These are phyloP conservation scores for Platycheirus albimanus DNA, from an alignment of 2,888 invertebrate genomes.

Conservation along the genomic window DNA sequence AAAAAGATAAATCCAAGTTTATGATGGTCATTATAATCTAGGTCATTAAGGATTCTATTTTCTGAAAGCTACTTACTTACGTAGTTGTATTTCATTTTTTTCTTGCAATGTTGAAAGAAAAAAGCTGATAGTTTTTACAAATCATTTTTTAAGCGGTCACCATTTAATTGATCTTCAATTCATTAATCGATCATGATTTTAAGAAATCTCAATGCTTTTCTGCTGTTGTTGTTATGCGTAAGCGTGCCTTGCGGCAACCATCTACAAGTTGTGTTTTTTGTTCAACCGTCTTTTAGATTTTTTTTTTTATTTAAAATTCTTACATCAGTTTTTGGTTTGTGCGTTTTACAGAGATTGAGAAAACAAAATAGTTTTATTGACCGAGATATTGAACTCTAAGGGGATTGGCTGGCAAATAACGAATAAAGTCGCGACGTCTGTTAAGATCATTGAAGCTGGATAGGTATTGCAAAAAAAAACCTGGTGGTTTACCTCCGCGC, in stretches of 20 bases:
- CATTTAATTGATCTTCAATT: neutral
- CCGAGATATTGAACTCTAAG: constrained; percentile 12
- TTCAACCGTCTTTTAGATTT: no score
- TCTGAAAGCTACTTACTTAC: no score
- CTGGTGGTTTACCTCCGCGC: neutral
- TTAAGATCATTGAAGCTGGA: neutral
- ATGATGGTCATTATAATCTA: no score
- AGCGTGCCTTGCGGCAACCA: neutral
- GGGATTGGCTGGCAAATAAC: neutral
- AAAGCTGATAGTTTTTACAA: no score
- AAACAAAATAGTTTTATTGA: neutral
- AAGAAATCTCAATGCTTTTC: neutral
- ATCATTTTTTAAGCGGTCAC: no score
- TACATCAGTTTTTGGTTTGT: neutral
- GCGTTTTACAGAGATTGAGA: neutral
- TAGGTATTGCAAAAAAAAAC: neutral
- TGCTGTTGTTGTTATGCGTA: neutral
- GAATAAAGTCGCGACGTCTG: neutral
- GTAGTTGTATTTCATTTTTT: no score
- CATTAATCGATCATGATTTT: neutral
- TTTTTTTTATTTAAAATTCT: neutral
- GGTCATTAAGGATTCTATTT: no score
- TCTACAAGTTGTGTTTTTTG: neutral
- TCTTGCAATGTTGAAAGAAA: no score
- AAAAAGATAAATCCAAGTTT: no score